A percentile compares a stretch with the other conserved stretches of the same genome.
These are phyloP conservation scores for Ariolimax columbianus DNA, from an alignment of 2,888 invertebrate species.

Conservation along the genomic window DNA sequence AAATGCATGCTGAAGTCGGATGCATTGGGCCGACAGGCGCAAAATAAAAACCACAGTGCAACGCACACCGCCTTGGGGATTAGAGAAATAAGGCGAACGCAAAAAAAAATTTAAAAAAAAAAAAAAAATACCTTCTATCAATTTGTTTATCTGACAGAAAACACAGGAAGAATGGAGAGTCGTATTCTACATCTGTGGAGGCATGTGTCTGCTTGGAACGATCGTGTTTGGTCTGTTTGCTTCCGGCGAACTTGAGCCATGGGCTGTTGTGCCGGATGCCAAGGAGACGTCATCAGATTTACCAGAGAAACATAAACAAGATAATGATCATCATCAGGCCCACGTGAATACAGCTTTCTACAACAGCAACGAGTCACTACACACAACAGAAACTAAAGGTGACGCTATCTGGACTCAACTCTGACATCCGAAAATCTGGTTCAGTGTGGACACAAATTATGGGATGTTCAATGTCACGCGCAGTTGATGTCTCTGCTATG, in stretches of 20 bases:
- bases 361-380: not conserved
- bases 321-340: not conserved
- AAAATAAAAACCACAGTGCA: too few species aligned
- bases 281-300: not conserved
- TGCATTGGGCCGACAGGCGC: too few species aligned
- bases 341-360: too few species aligned
- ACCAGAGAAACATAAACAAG: not conserved
- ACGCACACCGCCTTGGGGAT: too few species aligned
- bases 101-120: too few species aligned
- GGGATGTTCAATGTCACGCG: too few species aligned
- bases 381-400: not conserved
- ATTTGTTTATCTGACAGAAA: conserved; percentile 56
- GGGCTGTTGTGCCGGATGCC: not conserved
- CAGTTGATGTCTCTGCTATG: too few species aligned
- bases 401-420: conserved; percentile 1
- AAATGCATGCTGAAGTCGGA: too few species aligned
- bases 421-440: too few species aligned
- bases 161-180: conserved; percentile 65
- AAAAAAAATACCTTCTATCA: conserved; percentile 7
- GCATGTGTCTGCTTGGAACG: conserved; percentile 58
- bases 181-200: conserved; percentile 65
- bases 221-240: conserved; percentile 60
- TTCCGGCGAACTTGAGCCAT: conserved; percentile 47
- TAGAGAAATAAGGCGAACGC: too few species aligned
- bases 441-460: too few species aligned